phyloP scores from a whole-genome alignment of 2,888 invertebrate species.

The Macrophya annulata region DNA sequence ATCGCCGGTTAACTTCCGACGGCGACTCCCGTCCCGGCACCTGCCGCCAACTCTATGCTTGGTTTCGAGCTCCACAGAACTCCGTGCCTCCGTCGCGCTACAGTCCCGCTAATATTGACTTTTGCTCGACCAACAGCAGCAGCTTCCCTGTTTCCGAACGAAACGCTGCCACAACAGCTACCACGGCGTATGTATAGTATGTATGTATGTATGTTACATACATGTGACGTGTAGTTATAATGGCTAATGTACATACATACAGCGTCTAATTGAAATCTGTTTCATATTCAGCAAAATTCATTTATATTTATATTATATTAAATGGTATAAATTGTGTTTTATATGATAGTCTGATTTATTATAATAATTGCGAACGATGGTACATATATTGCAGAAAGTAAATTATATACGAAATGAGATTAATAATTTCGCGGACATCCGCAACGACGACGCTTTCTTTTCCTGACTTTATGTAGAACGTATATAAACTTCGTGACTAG shows the following conservation, averaged over 20 bases:
- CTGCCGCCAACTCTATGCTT: constrained; percentile 23
- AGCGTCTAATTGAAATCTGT: background rate
- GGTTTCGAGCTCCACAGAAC: background rate
- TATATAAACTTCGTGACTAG: background rate
- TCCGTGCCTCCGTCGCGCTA: background rate
- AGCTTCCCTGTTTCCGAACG: constrained; percentile 8
- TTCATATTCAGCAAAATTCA: background rate
- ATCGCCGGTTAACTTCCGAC: constrained; percentile 44
- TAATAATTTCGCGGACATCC: constrained; percentile 22
- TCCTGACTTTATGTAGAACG: background rate
- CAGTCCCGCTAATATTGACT: constrained; percentile 30
- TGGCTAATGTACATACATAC: no score
- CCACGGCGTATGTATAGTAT: no score
- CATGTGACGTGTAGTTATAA: background rate
- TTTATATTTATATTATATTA: background rate
- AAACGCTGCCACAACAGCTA: background rate
- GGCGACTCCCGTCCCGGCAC: constrained; percentile 34
- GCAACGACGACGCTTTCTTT: background rate
- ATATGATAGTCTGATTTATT: no score
- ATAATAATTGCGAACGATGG: background rate
- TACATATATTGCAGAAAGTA: background rate
- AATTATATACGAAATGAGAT: background rate
- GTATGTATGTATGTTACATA: no score
- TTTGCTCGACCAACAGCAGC: constrained; percentile 24
- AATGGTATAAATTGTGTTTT: background rate